Base-by-base conservation (phyloP, 2,888 invertebrate species). In the Zygaena filipendulae region DNA sequence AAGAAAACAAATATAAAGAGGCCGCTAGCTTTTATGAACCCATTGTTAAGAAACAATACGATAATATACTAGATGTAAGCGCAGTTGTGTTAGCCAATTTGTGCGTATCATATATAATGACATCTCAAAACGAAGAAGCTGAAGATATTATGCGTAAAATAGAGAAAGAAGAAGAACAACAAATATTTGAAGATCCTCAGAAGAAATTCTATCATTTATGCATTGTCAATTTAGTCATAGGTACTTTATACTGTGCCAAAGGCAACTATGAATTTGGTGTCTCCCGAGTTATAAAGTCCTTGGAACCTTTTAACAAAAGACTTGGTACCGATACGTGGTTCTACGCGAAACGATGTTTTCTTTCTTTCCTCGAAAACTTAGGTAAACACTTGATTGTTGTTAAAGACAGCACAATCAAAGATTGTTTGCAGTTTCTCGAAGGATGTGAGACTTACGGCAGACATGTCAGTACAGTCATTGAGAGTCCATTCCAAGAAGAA, bases 221-320 rank as follows among this genome's bases (percentile, higher is more conserved):
- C 59, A 99, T 98, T 38, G 97, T 99, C 3, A 99, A 99, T 68
- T 84, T 99, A 27, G 98, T 99, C 0, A 99, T 99, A 40, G 99
- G 98, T 8, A 99, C 98, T 0, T 72, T 99, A 19, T 99, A 99
- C 63, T 99, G 98, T 59, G 94, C 97, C 2, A 99, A 98, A 70
- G 97, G 97, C 1, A 99, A 99, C 70, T 99, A 96, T 52, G 98
- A 99, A 66, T 99, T 99, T 69, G 99, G 99, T 1, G 92, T 99
- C 47, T 96, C 97, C 0, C 83, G 98, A 36, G 94, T 99, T 0
- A 96, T 98, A 55, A 97, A 98, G 68, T 97, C 97, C 20, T 70
- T 99, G 33, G 95, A 96, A 53, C 96, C 96, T 0, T 95, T 92
- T 51, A 90, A 91, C 55, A 93, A 93, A 64, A 92, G 97, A 57